Conservation (phyloP, 1,140 invertebrate genomes). For the Drosophila burlai region DNA sequence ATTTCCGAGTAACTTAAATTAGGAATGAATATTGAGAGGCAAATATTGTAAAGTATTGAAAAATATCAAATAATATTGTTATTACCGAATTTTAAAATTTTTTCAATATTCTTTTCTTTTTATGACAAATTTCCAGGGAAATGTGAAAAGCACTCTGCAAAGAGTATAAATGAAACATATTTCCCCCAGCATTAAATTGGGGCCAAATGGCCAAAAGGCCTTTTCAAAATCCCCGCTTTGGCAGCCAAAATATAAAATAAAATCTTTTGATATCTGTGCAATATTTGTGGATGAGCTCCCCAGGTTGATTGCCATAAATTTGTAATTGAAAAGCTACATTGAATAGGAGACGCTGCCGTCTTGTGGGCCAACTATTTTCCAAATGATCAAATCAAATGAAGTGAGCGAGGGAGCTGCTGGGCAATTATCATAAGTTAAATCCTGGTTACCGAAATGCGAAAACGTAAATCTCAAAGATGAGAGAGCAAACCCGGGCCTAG, state of each 20-base stretch:
- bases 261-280: constrained; percentile 8
- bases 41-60: no score
- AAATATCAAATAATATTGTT: no score
- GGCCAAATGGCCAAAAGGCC: not conserved
- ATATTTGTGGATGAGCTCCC: constrained; percentile 28
- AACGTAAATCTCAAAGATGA: constrained; percentile 27
- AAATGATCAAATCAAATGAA: constrained; percentile 3
- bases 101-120: not conserved
- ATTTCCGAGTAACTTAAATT: no score
- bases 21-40: no score
- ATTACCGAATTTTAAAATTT: not conserved
- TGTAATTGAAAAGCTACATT: constrained; percentile 18
- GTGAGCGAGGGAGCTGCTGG: not conserved
- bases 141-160: not conserved
- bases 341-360: not conserved
- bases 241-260: constrained; percentile 5
- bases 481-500: constrained; percentile 10
- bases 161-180: constrained; percentile 6
- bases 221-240: not conserved
- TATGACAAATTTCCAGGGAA: not conserved
- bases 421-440: constrained; percentile 31
- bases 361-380: constrained; percentile 17
- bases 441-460: constrained; percentile 36
- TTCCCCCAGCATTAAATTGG: constrained; percentile 26
- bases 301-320: constrained; percentile 31